Base-by-base conservation (phyloP, 2,888 invertebrate genomes). In the Dusona sp. region DNA sequence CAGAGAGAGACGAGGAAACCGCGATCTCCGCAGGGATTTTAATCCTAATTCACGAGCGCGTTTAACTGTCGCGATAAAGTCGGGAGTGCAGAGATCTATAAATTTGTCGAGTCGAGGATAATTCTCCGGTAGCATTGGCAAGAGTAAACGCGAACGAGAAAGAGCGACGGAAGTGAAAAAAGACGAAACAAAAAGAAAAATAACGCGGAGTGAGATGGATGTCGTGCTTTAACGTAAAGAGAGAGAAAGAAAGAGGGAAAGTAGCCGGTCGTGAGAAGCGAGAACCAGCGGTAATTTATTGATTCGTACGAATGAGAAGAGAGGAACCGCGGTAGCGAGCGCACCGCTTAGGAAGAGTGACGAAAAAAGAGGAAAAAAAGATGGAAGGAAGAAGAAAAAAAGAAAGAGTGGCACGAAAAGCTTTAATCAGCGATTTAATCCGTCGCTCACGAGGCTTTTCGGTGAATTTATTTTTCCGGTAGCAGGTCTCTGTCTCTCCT, bases 401-500 rank as follows among this genome's bases (percentile, higher is more conserved):
- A 42, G 54, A 51, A 67, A 77, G n/a, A 61, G 74, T 57, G 79
- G 45, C 22, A 64, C 68, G 77, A 85, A 88, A 88, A 90, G 91
- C 91, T 92, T 92, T 93, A 93, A 94, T 93, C 93, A 94, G 90
- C 91, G 90, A 93, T 94, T 93, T 93, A 92, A 93, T 93, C 92
- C 91, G 90, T 90, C 85, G 87, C 72, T 81, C 86, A 87, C 79
- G 88, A 68, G 75, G n/a, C 48, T 68, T 90, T 91, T 89, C 90
- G 90, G 90, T 93, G 90, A 93, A 93, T 93, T 93, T 93, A 93
- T 92, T 93, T 91, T 92, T 91, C 91, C 90, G 89, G 88, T 84
- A 90, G 85, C 90, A n/a, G 90, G 91, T 91, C 91, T 90, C 90
- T 87, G 89, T 78, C 68, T 68, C 42, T 36, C 25, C 54, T 54